Conservation (phyloP, 2,888 invertebrate species). For the Macrosiphum euphorbiae region DNA sequence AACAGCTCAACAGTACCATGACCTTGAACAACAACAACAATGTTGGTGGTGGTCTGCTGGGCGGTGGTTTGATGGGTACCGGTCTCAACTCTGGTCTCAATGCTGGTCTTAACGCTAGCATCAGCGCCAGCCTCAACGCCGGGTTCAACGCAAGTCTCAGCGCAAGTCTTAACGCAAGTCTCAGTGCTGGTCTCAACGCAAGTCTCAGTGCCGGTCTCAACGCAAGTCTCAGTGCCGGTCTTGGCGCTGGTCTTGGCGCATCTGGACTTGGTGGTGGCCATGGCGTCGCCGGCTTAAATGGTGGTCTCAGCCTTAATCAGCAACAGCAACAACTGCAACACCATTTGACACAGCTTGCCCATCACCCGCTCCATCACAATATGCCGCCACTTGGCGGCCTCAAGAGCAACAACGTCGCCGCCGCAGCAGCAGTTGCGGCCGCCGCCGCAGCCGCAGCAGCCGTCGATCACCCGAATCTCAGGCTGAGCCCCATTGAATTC, state of each 20-base stretch:
- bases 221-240: neutral
- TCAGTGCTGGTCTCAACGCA: neutral
- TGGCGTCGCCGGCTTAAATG: neutral
- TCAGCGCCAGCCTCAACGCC: neutral
- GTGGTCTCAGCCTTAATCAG: neutral
- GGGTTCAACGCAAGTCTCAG: neutral
- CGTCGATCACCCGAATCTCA: constrained; percentile 22
- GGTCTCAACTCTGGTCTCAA: neutral
- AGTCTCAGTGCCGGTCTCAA: neutral
- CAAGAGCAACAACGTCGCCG: constrained; percentile 18
- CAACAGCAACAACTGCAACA: constrained; percentile 49
- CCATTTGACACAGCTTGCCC: constrained; percentile 33
- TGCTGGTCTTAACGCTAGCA: neutral
- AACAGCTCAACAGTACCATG: neutral
- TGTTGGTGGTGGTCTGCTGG: neutral
- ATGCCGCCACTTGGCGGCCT: constrained; percentile 28
- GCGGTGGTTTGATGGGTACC: neutral
- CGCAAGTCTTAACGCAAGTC: neutral
- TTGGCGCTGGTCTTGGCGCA: neutral
- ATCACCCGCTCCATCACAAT: constrained; percentile 31
- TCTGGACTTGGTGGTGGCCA: constrained; percentile 14
- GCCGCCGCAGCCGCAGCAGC: constrained; percentile 33
- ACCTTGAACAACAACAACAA: constrained; percentile 19
- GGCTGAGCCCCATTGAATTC: constrained; percentile 35
- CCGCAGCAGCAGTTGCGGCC: constrained; percentile 29